Percentiles rank a stretch among this genome's conserved stretches.
Conservation (phyloP, 2,797 vertebrate species). For the Protosalanx chinensis region DNA sequence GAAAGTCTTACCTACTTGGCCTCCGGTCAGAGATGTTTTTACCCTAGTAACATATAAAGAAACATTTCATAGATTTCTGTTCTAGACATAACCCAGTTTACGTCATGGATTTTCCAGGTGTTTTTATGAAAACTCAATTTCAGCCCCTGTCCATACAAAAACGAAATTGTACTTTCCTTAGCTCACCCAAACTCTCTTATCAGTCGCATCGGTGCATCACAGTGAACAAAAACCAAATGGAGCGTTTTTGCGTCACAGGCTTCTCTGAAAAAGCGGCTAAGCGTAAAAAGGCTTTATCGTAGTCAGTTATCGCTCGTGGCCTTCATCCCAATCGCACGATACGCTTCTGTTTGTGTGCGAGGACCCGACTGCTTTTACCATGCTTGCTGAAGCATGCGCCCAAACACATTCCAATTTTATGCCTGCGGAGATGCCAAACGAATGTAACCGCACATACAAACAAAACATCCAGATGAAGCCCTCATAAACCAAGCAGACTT, state of each 20-base stretch:
- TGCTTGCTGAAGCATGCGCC: slow-evolving; percentile 35
- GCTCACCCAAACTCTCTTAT: not conserved
- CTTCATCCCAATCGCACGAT: not conserved
- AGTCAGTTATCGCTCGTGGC: not conserved
- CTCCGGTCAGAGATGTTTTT: not conserved
- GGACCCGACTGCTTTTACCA: slow-evolving; percentile 27
- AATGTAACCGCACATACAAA: slow-evolving; percentile 38
- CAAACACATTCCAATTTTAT: slow-evolving; percentile 51
- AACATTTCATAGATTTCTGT: not conserved
- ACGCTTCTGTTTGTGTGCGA: slow-evolving; percentile 30
- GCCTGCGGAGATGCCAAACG: slow-evolving; percentile 41
- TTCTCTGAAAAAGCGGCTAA: slow-evolving; percentile 16
- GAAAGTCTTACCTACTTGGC: too few species aligned
- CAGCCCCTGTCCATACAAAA: too few species aligned
- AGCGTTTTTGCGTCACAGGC: slow-evolving; percentile 8
- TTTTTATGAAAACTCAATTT: not conserved
- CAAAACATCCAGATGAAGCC: slow-evolving; percentile 20
- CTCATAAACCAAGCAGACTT: slow-evolving; percentile 15
- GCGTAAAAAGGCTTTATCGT: slow-evolving; percentile 15
- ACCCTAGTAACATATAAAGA: not conserved
- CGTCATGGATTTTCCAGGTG: not conserved
- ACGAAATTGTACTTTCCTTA: not conserved
- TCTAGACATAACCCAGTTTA: not conserved
- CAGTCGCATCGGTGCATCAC: too few species aligned
- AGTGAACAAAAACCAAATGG: slow-evolving; percentile 9